phyloP scores from a whole-genome alignment of 2,888 invertebrate species.

The Pollenia labialis region DNA sequence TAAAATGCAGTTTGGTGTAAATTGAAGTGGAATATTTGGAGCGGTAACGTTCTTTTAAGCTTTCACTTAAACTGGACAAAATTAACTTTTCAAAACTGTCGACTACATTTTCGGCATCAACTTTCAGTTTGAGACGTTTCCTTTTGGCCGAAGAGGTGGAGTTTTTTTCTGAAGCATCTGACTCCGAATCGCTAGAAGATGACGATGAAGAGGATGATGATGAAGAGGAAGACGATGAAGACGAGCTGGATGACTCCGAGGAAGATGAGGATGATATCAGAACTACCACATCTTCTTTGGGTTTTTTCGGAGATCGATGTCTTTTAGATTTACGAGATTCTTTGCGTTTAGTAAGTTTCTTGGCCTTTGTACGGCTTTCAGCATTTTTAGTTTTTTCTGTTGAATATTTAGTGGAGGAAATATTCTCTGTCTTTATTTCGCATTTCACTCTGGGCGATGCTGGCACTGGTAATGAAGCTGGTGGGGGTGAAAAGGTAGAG shows the following conservation, averaged over 20 bases:
- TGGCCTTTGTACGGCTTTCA: constrained; percentile 25
- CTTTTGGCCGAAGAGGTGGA: constrained; percentile 74
- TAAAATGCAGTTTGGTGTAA: constrained; percentile 78
- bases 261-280: constrained; percentile 73
- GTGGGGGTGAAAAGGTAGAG: not conserved
- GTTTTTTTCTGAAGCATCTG: constrained; percentile 74
- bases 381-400: constrained; percentile 14
- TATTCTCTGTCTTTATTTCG: constrained; percentile 21
- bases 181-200: constrained; percentile 69
- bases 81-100: constrained; percentile 81
- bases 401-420: not conserved
- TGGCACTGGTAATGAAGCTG: not conserved
- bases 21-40: constrained; percentile 76
- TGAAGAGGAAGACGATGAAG: constrained; percentile 64
- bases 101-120: constrained; percentile 79
- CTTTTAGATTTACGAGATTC: constrained; percentile 59
- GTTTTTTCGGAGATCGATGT: constrained; percentile 44
- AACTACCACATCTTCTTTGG: constrained; percentile 23
- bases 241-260: constrained; percentile 65
- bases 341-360: constrained; percentile 52
- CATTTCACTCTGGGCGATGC: constrained; percentile 7
- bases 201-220: constrained; percentile 74
- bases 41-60: constrained; percentile 77
- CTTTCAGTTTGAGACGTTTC: constrained; percentile 75
- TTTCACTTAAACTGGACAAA: constrained; percentile 78